A percentile compares a stretch with the other conserved stretches of the same genome.
Evolutionary conservation across 2,113 vertebrate genomes (phyloP).

Genomic region (Myiopsitta monachus): DNA sequence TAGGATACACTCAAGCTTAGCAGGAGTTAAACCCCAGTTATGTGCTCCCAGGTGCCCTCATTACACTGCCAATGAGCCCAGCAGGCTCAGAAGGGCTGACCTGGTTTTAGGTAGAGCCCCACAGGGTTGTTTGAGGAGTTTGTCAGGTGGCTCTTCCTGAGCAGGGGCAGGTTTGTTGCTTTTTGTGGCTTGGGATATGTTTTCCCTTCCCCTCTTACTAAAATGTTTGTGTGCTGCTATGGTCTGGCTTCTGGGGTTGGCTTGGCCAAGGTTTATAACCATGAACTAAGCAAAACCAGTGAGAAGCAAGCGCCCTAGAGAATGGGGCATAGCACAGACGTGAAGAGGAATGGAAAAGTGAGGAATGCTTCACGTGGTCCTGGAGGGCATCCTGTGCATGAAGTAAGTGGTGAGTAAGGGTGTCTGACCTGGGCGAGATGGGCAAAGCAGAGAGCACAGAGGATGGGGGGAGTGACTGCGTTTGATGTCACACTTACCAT

Average conservation of each 20-base stretch:
- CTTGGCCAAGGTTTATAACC: not conserved
- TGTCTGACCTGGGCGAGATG: not conserved
- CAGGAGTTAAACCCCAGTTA: not conserved
- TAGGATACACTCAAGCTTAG: not conserved
- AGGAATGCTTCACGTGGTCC: accelerated
- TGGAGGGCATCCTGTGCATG: accelerated
- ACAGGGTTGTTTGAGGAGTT: not conserved
- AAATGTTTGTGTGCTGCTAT: not conserved
- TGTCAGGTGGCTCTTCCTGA: not conserved
- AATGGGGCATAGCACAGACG: accelerated
- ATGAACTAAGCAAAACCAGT: not conserved
- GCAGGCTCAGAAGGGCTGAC: not conserved
- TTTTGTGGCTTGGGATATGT: not conserved
- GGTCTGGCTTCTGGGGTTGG: not conserved
- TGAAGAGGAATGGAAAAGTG: not conserved
- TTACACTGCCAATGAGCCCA: not conserved
- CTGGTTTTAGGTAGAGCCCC: not conserved
- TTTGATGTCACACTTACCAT: not conserved
- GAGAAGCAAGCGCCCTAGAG: not conserved
- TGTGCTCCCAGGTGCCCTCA: not conserved
- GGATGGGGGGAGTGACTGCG: not conserved
- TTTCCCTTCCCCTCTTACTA: accelerated
- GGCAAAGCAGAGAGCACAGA: not conserved
- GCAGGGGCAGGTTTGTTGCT: not conserved
- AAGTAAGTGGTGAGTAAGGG: accelerated